Percentiles rank a stretch among this genome's conserved stretches.
phyloP scores from a whole-genome alignment of 2,797 vertebrate genomes.

The Hemitrygon akajei region DNA sequence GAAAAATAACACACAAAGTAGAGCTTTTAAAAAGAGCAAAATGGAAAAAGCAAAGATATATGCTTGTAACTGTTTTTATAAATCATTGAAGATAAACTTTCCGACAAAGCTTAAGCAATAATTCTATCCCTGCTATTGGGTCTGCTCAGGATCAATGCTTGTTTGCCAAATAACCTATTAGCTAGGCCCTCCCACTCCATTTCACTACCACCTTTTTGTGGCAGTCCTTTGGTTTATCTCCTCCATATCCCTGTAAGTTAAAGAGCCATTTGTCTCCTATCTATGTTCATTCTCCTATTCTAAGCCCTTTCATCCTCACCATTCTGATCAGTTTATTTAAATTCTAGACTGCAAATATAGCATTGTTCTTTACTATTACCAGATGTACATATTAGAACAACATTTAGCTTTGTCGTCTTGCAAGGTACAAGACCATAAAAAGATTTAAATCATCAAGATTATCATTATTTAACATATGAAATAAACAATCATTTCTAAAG shows the following conservation, averaged over 20 bases:
- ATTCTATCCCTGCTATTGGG: conserved; percentile 31
- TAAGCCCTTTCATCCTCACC: not conserved
- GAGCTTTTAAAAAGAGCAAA: conserved; percentile 18
- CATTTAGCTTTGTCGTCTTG: not conserved
- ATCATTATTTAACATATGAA: not conserved
- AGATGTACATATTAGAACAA: not conserved
- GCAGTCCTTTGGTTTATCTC: not conserved
- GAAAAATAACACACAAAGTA: conserved; percentile 32
- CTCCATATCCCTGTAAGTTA: not conserved
- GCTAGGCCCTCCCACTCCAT: not conserved
- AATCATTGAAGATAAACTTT: conserved; percentile 33
- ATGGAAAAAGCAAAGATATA: conserved; percentile 36
- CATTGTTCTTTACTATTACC: not conserved
- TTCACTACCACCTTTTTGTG: not conserved
- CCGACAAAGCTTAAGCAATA: conserved; percentile 25
- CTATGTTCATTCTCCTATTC: not conserved
- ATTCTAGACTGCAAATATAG: not conserved
- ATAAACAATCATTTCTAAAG: not conserved
- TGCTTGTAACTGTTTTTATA: conserved; percentile 35
- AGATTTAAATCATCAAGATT: conserved; percentile 11
- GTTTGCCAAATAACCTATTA: conserved; percentile 34
- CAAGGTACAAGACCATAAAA: not conserved
- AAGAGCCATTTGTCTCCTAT: not conserved
- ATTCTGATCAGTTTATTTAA: not conserved
- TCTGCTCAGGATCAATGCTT: conserved; percentile 29